Base-by-base conservation (phyloP, 2,888 invertebrate species). In the Apotomis betuletana region DNA sequence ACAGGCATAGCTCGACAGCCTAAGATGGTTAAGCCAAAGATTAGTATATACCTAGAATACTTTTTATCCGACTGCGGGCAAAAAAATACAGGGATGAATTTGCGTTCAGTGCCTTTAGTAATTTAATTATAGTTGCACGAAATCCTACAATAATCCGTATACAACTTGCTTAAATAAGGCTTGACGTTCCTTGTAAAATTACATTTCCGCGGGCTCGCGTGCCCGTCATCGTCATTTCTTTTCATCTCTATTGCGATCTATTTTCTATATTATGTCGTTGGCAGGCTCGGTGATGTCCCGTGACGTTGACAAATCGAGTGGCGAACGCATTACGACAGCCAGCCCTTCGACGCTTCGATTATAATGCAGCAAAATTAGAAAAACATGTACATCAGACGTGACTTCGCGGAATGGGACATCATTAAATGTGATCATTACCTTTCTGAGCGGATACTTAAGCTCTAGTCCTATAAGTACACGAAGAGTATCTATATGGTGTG, bases 271-370 rank as follows among this genome's bases (percentile, higher is more conserved):
- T 77, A 76, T 83, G 82, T 77, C 79, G 83, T 80, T 81, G 86
- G 86, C 88, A 87, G 82, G 81, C 83, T 83, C 81, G 78, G 81
- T 81, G 85, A 88, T 87, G 84, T 80, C 79, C 77, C 77, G 75
- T 82, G 90, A 90, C 91, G 83, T 91, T 90, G 90, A 92, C 86
- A 89, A 90, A 92, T 92, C 86, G 89, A 84, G 82, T 79, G 78
- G 75, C 79, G 81, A 84, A 85, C 82, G 79, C 84, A 81, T 80
- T 81, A 79, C 83, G 90, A 89, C 90, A 82, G 81, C 78, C 76
- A 76, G 78, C 80, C 79, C 78, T 83, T 83, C 81, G 78, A 77
- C 78, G 77, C 78, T 77, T 80, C 77, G 77, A 77, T 81, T 78
- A 76, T 74, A 75, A 44, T 61, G 55, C 68, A 63, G 68, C 58